Base-by-base conservation (phyloP, 2,888 invertebrate genomes). In the Drosophila picticornis region DNA sequence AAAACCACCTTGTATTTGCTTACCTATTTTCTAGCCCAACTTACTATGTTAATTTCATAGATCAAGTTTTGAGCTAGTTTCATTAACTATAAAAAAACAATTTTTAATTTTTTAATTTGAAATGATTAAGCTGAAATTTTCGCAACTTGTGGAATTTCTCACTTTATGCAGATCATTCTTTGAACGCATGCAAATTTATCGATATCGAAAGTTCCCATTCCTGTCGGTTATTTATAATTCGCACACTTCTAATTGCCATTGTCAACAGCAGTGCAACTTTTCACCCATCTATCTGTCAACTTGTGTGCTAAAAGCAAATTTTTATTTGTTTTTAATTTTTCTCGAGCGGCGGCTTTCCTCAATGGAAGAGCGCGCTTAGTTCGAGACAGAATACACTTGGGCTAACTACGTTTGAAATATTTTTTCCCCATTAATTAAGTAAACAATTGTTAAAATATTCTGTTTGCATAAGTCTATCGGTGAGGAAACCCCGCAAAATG, bases 161-260 rank as follows among this genome's bases (percentile, higher is more conserved):
- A 19, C 25, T n/a, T n/a, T 25, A 50, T 55, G 40, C 38, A 60
- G 34, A 67, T 69, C 46, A 31, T 68, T 69, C 46, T 46, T 51
- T 59, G 64, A 52, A 58, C 69, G 70, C 69, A 62, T 75, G 85
- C 53, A 76, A 81, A 79, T 70, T 64, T 67, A 29, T 25, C 22
- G 0, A 16, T 46, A 25, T 25, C 56, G 66, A 80, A 65, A 75
- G 84, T 68, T 84, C 51, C 51, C 36, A 59, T 58, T 72, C 40
- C 57, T 31, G 36, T 59, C 52, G 51, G 50, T 53, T 51, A 27
- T 66, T 38, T 60, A 61, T 67, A 67, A 75, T 72, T 72, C 67
- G 62, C 81, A 51, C 56, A 69, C 74, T 72, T 84, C 84, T 87
- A 84, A 84, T 84, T 87, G 88, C 78, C 66, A 73, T 76, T 87